Conservation (phyloP, 2,797 vertebrate species). For the Simalia tracyae region DNA sequence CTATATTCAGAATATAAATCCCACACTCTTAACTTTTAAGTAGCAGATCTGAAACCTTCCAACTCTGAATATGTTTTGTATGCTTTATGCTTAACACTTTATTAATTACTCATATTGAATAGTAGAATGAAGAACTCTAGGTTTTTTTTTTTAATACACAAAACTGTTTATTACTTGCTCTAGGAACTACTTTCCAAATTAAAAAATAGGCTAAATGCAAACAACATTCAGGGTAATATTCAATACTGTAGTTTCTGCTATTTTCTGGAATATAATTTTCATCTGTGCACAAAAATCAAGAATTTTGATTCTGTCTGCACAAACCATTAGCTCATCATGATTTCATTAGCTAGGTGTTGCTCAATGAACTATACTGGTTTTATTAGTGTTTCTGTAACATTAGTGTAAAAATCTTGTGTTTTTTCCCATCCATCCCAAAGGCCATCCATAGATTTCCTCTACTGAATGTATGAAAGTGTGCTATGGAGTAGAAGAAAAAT, state of each 20-base stretch:
- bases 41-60: background rate
- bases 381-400: background rate
- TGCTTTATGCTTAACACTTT: background rate
- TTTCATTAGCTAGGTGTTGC: background rate
- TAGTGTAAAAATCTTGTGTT: background rate
- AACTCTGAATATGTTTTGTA: background rate
- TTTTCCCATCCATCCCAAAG: background rate
- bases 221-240: background rate
- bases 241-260: background rate
- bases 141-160: background rate
- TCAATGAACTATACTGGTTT: background rate
- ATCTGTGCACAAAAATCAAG: background rate
- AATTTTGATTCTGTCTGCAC: background rate
- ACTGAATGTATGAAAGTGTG: background rate
- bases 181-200: background rate
- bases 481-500: background rate
- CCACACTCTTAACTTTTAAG: background rate
- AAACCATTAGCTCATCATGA: background rate
- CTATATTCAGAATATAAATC: background rate
- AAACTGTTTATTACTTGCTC: background rate
- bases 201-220: background rate
- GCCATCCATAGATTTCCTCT: background rate
- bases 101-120: background rate
- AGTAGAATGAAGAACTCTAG: background rate
- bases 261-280: background rate